A percentile compares a stretch with the other conserved stretches of the same genome.
Evolutionary conservation across 2,797 vertebrate species (phyloP).

Genomic region (Antennarius maculatus): DNA sequence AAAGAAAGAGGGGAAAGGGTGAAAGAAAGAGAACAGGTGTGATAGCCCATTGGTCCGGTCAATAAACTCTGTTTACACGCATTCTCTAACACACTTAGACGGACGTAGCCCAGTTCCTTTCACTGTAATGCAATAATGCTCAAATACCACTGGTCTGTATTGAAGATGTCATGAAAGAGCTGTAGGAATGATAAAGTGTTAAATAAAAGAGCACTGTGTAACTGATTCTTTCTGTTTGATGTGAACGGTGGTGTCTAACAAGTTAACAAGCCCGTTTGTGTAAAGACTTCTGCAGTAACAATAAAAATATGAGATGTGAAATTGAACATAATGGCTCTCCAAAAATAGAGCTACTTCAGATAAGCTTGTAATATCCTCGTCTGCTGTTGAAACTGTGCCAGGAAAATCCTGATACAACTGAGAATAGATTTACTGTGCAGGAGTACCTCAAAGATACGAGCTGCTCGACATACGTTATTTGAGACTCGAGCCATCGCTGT

Average conservation of each 20-base stretch:
- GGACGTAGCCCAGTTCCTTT: conserved; percentile 28
- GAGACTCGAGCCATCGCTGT: too few species aligned
- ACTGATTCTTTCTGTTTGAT: conserved; percentile 28
- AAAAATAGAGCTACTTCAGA: conserved; percentile 15
- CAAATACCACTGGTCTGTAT: neutral
- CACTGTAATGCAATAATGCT: neutral
- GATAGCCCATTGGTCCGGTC: conserved; percentile 26
- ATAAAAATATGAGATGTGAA: conserved; percentile 28
- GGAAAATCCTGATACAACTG: conserved; percentile 8
- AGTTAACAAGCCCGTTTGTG: conserved; percentile 40
- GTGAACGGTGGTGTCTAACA: conserved; percentile 6
- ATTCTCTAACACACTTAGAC: conserved; percentile 25
- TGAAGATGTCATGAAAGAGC: conserved; percentile 18
- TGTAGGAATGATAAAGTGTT: neutral
- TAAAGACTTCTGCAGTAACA: conserved; percentile 42
- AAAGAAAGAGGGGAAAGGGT: conserved; percentile 16
- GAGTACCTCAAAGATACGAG: too few species aligned
- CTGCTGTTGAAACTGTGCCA: conserved; percentile 23
- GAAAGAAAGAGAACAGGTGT: conserved; percentile 2
- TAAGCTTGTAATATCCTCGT: neutral
- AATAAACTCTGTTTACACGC: conserved; percentile 41
- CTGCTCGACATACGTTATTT: too few species aligned
- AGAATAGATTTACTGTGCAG: neutral
- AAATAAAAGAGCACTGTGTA: conserved; percentile 14
- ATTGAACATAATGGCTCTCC: conserved; percentile 31